phyloP scores from a whole-genome alignment of 2,888 invertebrate species.

The Neocrepidodera transversa region DNA sequence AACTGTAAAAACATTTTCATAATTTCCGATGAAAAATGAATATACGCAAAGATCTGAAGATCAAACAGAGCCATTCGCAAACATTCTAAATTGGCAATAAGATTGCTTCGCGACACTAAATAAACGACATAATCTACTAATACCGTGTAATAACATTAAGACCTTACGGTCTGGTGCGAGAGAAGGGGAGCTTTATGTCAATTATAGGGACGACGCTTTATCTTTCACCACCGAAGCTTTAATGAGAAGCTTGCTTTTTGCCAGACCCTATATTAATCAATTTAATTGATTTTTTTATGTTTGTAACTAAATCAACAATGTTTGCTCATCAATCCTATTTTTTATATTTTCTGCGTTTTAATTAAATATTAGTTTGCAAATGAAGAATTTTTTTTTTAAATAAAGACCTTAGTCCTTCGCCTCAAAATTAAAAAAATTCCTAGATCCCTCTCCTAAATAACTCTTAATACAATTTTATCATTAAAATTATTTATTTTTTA shows the following conservation, averaged over 20 bases:
- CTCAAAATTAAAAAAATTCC: no score
- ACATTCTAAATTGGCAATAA: conserved; percentile 51
- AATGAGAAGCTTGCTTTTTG: conserved; percentile 27
- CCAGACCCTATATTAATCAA: neutral
- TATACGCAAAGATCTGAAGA: conserved; percentile 37
- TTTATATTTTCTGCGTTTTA: no score
- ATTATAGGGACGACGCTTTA: conserved; percentile 27
- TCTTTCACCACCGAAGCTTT: conserved; percentile 30
- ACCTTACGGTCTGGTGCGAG: conserved; percentile 38
- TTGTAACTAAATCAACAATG: no score
- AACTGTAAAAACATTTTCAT: no score
- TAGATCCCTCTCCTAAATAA: no score
- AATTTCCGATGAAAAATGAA: conserved; percentile 23
- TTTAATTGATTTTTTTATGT: conserved; percentile 17
- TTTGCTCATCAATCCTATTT: no score
- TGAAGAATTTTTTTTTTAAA: no score
- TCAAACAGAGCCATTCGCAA: conserved; percentile 46
- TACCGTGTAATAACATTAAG: conserved; percentile 52
- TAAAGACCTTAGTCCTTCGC: no score
- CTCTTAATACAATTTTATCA: no score
- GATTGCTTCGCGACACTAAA: conserved; percentile 51
- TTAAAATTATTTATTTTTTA: no score
- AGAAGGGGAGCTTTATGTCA: conserved; percentile 35
- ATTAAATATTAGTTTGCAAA: no score
- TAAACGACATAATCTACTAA: conserved; percentile 52